Percentiles rank a stretch among this genome's conserved stretches.
phyloP scores from a whole-genome alignment of 1,140 invertebrate genomes.

The Sitobion miscanthi region DNA sequence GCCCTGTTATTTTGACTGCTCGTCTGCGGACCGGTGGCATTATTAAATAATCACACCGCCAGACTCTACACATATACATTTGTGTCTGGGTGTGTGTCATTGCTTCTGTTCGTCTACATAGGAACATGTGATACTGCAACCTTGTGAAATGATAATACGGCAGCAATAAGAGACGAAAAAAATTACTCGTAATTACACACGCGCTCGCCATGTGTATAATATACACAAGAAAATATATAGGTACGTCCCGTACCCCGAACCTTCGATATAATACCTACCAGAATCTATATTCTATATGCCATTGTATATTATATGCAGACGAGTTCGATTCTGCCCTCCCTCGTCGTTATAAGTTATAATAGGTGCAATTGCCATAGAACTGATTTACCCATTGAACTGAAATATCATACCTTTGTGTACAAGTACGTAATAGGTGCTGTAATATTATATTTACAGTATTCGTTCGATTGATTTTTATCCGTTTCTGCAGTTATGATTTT shows the following conservation, averaged over 20 bases:
- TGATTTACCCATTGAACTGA: neutral
- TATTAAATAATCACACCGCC: constrained; percentile 30
- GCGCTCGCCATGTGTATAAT: neutral
- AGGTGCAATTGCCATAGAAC: neutral
- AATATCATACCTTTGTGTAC: neutral
- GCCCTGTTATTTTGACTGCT: constrained; percentile 10
- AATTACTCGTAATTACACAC: constrained; percentile 24
- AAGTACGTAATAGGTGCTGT: neutral
- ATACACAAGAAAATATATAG: constrained; percentile 15
- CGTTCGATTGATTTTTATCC: neutral
- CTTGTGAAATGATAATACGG: constrained; percentile 15
- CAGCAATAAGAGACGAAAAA: constrained; percentile 13
- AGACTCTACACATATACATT: neutral
- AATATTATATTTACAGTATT: neutral
- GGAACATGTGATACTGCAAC: neutral
- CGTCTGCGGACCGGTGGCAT: constrained; percentile 32
- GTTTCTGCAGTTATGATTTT: neutral
- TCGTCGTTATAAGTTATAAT: neutral
- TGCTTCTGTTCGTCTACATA: constrained; percentile 9
- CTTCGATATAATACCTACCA: neutral
- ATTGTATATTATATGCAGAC: neutral
- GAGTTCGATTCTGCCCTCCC: neutral
- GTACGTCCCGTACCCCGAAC: neutral
- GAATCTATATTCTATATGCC: neutral
- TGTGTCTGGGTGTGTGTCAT: constrained; percentile 9